Evolutionary conservation across 2,797 vertebrate species (phyloP), one percentile per base, ranked within the genome.

Genomic region (Mus caroli): DNA sequence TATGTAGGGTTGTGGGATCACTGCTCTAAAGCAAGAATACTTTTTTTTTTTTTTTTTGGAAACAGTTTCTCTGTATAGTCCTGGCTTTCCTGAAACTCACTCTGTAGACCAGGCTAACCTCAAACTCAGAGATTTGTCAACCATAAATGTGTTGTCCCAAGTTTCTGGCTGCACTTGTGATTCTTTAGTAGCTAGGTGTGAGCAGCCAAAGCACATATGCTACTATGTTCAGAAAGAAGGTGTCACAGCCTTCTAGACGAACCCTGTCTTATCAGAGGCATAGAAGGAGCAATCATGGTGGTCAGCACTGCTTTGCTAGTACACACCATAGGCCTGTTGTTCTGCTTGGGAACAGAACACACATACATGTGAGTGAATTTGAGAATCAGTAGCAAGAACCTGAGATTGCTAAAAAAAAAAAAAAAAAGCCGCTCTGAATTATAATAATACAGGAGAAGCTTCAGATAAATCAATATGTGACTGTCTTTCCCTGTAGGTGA

Each of bases 221-320:
- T 58, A 71, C 24, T 87, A 26, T 77, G 14, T 93, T 67, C 15
- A 96, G 91, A 96, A 90, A 28, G 58, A 73, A 91, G 67, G 60
- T 94, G 73, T 60, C 96, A 26, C 34, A 43, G 73, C 56, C 31
- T 84, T 96, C 28, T 88, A 91, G 90, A 43, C 31, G 12, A 88
- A 22, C 40, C 28, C 4, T 56, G 80, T 52, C 80, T 69, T 73
- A 28, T 43, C 22, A 56, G 28, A 83, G 37, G n/a, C 79, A 77
- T 40, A 77, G 9, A 46, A 28, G 20, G 50, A 75, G 62, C 79
- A 60, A 85, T 89, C 71, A 58, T 73, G 1, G 1, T 50, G 26
- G 9, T 84, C 31, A 28, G 17, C 69, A 75, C 37, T 90, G 31
- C 78, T 95, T 75, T 69, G 3, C 79, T 40, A 34, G 87, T 93